Conservation (phyloP, 2,113 vertebrate genomes). For the Drymodes brunneopygia region DNA sequence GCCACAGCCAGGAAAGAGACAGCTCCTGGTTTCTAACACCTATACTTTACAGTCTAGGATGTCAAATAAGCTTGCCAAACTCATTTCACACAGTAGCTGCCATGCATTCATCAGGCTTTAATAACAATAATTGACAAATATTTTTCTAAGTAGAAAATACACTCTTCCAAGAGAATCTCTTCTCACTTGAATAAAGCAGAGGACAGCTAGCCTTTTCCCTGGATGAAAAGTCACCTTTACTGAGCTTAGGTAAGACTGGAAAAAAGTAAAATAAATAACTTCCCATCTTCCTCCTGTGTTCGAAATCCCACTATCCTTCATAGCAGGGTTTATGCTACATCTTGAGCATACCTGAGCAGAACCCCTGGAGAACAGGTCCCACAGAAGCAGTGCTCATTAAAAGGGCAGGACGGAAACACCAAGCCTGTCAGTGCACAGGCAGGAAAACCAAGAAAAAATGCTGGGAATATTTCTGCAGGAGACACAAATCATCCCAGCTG, state of each 20-base stretch:
- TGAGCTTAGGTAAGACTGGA: not conserved
- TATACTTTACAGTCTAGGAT: not conserved
- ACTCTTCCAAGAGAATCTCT: constrained; percentile 13
- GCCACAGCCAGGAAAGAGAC: not conserved
- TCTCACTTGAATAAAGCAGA: not conserved
- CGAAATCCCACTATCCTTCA: not conserved
- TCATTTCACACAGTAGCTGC: constrained; percentile 40
- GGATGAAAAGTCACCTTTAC: not conserved
- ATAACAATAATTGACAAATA: not conserved
- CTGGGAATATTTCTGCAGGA: not conserved
- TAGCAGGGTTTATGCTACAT: not conserved
- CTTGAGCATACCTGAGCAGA: not conserved
- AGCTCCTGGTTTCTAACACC: not conserved
- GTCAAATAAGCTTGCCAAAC: constrained; percentile 17
- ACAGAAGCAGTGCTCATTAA: accelerated
- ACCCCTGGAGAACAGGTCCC: not conserved
- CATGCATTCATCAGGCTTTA: constrained; percentile 16
- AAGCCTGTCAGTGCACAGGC: not conserved
- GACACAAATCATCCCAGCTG: not conserved
- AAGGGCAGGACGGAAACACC: not conserved
- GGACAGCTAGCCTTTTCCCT: not conserved
- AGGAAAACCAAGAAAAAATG: not conserved
- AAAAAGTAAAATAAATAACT: not conserved
- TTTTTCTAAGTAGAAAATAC: constrained; percentile 5
- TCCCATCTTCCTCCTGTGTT: not conserved